These are phyloP conservation scores for Anneissia japonica DNA, from an alignment of 35 echinoderm and acorn worm species.

Conservation along the genomic window DNA sequence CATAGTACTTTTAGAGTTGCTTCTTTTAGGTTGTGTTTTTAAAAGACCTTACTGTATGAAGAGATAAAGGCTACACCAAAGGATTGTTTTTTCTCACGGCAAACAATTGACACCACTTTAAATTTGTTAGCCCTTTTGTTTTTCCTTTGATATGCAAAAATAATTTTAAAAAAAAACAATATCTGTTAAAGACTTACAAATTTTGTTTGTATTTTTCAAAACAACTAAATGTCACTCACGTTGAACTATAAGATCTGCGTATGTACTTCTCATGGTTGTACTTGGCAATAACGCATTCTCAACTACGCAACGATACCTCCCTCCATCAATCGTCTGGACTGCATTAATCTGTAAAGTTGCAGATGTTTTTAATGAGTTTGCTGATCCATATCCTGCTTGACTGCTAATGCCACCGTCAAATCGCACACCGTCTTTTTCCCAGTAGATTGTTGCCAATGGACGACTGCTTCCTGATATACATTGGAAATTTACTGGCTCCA, in stretches of 20 bases:
- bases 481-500: conserved; percentile 79
- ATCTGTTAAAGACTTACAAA: background rate
- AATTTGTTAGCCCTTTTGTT: too few species aligned
- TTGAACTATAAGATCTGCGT: conserved; percentile 47
- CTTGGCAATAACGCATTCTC: conserved; percentile 55
- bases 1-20: too few species aligned
- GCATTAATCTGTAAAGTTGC: conserved; percentile 85
- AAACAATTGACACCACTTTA: too few species aligned
- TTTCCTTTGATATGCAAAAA: too few species aligned
- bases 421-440: conserved; percentile 82
- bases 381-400: conserved; percentile 39
- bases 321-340: conserved; percentile 41
- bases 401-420: conserved; percentile 6
- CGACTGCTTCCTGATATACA: conserved; percentile 84
- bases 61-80: too few species aligned
- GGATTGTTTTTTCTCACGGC: too few species aligned
- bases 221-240: conserved; percentile 38
- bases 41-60: too few species aligned
- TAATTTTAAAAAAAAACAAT: background rate
- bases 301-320: conserved; percentile 67
- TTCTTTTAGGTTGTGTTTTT: too few species aligned
- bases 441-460: conserved; percentile 52
- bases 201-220: background rate
- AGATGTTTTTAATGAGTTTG: conserved; percentile 62
- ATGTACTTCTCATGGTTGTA: conserved; percentile 43